phyloP scores from a whole-genome alignment of 2,797 vertebrate species.

The Nothura maculosa region DNA sequence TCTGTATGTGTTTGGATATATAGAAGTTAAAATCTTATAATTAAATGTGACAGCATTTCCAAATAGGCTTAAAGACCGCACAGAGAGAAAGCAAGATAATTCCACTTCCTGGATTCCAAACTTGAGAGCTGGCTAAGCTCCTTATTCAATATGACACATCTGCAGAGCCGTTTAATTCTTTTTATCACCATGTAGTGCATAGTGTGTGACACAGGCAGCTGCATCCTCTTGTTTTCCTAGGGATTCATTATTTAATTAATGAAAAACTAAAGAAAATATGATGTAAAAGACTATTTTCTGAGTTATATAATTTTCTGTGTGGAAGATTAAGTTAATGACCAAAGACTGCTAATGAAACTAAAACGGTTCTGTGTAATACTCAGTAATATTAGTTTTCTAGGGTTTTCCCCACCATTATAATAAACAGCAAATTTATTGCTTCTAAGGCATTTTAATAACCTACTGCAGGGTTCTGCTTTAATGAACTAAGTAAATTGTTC shows the following conservation, averaged over 20 bases:
- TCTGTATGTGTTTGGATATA: not conserved
- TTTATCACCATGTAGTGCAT: not conserved
- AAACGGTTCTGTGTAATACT: conserved; percentile 59
- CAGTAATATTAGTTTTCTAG: conserved; percentile 66
- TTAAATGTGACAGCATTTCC: not conserved
- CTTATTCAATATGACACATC: not conserved
- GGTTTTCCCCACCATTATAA: conserved; percentile 79
- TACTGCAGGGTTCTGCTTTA: conserved; percentile 81
- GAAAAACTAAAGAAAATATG: conserved; percentile 55
- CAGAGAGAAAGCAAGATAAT: not conserved
- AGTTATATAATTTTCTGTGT: conserved; percentile 47
- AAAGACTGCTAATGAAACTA: conserved; percentile 59
- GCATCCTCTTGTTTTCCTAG: conserved; percentile 3
- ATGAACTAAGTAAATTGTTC: conserved; percentile 87
- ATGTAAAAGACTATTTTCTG: conserved; percentile 25
- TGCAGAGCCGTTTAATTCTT: conserved; percentile 35
- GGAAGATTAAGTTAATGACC: conserved; percentile 69
- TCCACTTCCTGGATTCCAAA: not conserved
- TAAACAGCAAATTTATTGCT: conserved; percentile 81
- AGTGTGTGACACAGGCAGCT: conserved; percentile 30
- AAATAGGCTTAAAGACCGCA: not conserved
- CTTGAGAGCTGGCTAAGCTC: not conserved
- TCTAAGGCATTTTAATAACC: conserved; percentile 79
- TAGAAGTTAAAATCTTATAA: not conserved
- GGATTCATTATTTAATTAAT: conserved; percentile 59